Evolutionary conservation across 2,888 invertebrate genomes (phyloP).

Genomic region (Drosophila flavopinicola): DNA sequence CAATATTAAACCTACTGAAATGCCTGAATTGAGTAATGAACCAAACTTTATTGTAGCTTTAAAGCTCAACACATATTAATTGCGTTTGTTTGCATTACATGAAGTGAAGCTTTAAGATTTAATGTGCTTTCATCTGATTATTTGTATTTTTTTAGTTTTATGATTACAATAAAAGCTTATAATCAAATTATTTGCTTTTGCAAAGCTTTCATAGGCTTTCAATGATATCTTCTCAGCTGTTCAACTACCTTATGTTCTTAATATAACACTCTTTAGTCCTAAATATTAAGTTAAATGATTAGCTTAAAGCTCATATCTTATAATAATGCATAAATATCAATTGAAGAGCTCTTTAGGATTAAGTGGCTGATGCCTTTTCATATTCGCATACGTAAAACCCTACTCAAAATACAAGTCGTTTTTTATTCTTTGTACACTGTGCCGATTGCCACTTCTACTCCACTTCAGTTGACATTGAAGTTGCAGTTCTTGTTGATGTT

Average conservation of each 20-base stretch:
- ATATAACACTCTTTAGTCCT: neutral
- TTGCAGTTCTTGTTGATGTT: slow-evolving; percentile 32
- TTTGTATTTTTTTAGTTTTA: too few relatives aligned
- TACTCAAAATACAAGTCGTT: neutral
- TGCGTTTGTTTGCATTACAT: too few relatives aligned
- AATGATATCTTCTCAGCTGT: neutral
- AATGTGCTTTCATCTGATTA: too few relatives aligned
- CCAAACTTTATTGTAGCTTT: too few relatives aligned
- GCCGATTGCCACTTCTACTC: slow-evolving; percentile 26
- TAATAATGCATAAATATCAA: neutral
- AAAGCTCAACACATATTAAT: too few relatives aligned
- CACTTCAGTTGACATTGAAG: slow-evolving; percentile 55
- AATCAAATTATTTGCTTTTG: neutral
- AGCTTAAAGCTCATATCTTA: neutral
- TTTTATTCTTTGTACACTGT: slow-evolving; percentile 38
- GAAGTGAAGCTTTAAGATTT: too few relatives aligned
- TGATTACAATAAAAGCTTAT: too few relatives aligned
- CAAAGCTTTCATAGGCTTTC: slow-evolving; percentile 9
- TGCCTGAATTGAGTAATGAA: too few relatives aligned
- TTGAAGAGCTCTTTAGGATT: slow-evolving; percentile 11
- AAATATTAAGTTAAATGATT: neutral
- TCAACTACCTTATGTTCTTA: neutral
- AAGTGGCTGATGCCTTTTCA: slow-evolving; percentile 19
- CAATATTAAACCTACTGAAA: too few relatives aligned
- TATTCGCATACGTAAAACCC: neutral